Percentiles rank a stretch among this genome's conserved stretches.
Conservation (phyloP, 30 jellyfish, hydroid and myxozoan species). For the Sanderia malayensis region DNA sequence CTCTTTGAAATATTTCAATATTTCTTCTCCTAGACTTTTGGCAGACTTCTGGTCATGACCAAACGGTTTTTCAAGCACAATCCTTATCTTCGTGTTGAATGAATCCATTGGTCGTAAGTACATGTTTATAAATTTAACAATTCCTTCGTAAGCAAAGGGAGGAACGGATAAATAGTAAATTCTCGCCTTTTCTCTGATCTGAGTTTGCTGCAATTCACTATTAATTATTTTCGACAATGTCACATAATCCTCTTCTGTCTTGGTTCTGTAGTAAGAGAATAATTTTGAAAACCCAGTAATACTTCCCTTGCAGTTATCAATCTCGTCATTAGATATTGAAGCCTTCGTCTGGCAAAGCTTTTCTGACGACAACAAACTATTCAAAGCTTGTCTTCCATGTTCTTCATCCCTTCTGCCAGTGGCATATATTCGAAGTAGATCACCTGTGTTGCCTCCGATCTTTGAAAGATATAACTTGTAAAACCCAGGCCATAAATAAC, state of each 20-base stretch:
- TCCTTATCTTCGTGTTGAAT: slow-evolving; percentile 8
- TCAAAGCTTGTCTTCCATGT: slow-evolving; percentile 1
- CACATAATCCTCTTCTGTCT: slow-evolving; percentile 25
- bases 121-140: slow-evolving; percentile 17
- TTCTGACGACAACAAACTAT: slow-evolving; percentile 3
- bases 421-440: slow-evolving; percentile 17
- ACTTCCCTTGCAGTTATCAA: background rate
- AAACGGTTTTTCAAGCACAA: slow-evolving; percentile 77
- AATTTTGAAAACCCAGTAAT: background rate
- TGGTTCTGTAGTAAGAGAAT: slow-evolving; percentile 25
- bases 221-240: background rate
- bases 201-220: background rate
- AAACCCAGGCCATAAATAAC: slow-evolving; percentile 67
- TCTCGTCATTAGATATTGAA: background rate
- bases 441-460: background rate
- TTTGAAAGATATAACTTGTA: slow-evolving; percentile 2
- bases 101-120: slow-evolving; percentile 14
- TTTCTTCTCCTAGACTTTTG: slow-evolving; percentile 6
- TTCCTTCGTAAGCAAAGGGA: slow-evolving; percentile 52
- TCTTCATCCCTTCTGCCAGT: slow-evolving; percentile 37
- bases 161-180: slow-evolving; percentile 66
- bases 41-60: slow-evolving; percentile 51
- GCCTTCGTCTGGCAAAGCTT: background rate
- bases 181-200: slow-evolving; percentile 4
- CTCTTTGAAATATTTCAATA: slow-evolving; percentile 36